These are phyloP conservation scores for Trichonephila clavipes DNA, from an alignment of 1,140 invertebrate genomes.

Conservation along the genomic window DNA sequence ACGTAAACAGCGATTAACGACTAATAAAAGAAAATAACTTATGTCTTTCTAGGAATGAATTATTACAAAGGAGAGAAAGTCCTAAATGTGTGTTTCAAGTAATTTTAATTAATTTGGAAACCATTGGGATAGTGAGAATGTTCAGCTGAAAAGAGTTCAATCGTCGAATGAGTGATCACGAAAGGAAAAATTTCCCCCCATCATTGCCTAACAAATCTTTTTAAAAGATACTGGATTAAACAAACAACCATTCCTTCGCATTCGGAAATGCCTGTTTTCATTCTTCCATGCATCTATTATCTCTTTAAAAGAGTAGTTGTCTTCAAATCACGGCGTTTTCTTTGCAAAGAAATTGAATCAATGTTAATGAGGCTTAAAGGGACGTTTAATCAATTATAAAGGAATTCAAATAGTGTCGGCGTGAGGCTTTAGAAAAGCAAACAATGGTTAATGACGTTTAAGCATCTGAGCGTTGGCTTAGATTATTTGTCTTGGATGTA, in stretches of 20 bases:
- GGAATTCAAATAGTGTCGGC: neutral
- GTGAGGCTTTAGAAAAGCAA: neutral
- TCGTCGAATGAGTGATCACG: neutral
- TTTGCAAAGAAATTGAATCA: neutral
- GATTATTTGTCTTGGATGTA: neutral
- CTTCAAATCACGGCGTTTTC: neutral
- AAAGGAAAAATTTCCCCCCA: neutral
- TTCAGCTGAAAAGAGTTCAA: neutral
- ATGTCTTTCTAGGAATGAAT: neutral
- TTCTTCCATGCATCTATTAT: neutral
- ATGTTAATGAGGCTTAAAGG: neutral
- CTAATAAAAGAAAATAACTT: neutral
- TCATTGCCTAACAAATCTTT: neutral
- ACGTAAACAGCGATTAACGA: too few species aligned
- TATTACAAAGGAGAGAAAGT: neutral
- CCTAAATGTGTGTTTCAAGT: too few species aligned
- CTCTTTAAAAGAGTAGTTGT: too few species aligned
- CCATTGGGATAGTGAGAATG: too few species aligned
- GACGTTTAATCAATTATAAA: neutral
- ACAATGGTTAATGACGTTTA: neutral
- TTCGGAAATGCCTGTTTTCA: neutral
- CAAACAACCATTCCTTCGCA: neutral
- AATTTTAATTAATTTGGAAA: neutral
- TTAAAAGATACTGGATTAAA: conserved; percentile 16
- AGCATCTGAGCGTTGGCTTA: neutral